Base-by-base conservation (phyloP, 2,888 invertebrate genomes). In the Drosophila mercatorum region DNA sequence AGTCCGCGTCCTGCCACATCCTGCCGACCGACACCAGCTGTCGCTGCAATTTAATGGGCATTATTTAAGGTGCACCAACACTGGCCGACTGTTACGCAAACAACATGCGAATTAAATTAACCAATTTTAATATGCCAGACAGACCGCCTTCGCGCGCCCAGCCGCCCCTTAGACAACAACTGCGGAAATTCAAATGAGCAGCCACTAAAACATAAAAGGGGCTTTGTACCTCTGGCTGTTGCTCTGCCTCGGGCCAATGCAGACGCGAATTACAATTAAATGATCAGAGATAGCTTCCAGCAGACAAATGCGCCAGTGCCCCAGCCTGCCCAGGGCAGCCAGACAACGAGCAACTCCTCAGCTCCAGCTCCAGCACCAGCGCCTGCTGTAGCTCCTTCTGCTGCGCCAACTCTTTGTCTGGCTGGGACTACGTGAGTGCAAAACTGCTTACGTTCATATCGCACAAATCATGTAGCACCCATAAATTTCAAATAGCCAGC, bases 401-500 rank as follows among this genome's bases (percentile, higher is more conserved):
- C 56, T 43, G 63, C 38, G 12, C 41, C 46, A 66, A 28, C 80
- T 53, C 68, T 52, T 70, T 79, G 79, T 78, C 68, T 74, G 68
- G 51, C 63, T 34, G 36, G 31, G 38, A 61, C 66, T 75, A 89
- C 85, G 87, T 84, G 90, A 89, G 89, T 88, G 90, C 89, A 84
- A 89, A 89, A 89, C 90, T 89, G 85, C 90, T 89, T 90, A 90
- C 87, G 90, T 72, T 87, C 79, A 68, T 80, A 83, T 87, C 81
- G 80, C 77, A 90, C 88, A 91, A 91, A 87, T 91, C 90, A 91
- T 91, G 85, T 81, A 75, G 80, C 83, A 85, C 80, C 81, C 86
- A 91, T 90, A 90, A 91, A 91, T 91, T 90, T 83, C 82, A 83
- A 90, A 90, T 90, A 88, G 89, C 88, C 90, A 88, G 75, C 74